Conservation (phyloP, 2,113 vertebrate genomes). For the Perca fluviatilis region DNA sequence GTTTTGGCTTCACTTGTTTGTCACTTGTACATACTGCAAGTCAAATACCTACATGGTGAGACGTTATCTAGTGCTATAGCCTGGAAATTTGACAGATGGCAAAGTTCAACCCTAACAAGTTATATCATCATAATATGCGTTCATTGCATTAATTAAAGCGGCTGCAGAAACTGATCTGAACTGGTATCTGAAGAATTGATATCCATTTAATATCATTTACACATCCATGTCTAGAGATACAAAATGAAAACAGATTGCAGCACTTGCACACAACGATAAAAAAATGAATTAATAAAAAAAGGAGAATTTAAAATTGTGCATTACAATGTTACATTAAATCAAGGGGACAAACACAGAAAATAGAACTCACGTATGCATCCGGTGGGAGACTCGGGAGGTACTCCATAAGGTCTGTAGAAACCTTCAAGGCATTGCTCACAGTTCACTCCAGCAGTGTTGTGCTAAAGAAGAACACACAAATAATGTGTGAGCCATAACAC, state of each 20-base stretch:
- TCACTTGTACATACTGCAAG: slow-evolving; percentile 23
- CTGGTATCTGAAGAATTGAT: background rate
- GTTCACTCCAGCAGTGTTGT: slow-evolving; percentile 95
- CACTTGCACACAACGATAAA: background rate
- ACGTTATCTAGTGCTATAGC: background rate
- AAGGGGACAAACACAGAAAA: background rate
- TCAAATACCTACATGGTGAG: slow-evolving; percentile 40
- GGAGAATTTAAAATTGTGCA: background rate
- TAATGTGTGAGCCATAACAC: background rate
- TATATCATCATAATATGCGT: background rate
- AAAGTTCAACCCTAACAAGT: background rate
- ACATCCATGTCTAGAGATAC: background rate
- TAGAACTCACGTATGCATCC: slow-evolving; percentile 90
- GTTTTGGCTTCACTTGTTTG: slow-evolving; percentile 42
- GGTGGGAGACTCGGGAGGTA: slow-evolving; percentile 79
- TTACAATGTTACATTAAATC: background rate
- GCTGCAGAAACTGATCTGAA: background rate
- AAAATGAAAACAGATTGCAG: background rate
- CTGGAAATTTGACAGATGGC: background rate
- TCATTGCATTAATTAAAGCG: background rate
- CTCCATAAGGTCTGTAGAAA: slow-evolving; percentile 87
- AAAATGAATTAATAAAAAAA: background rate
- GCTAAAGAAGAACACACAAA: slow-evolving; percentile 80
- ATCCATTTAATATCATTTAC: background rate
- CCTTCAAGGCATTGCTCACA: slow-evolving; percentile 91